Evolutionary conservation across 2,113 vertebrate genomes (phyloP), one percentile per base, ranked within the genome.

Genomic region (Phyllostomus hastatus): DNA sequence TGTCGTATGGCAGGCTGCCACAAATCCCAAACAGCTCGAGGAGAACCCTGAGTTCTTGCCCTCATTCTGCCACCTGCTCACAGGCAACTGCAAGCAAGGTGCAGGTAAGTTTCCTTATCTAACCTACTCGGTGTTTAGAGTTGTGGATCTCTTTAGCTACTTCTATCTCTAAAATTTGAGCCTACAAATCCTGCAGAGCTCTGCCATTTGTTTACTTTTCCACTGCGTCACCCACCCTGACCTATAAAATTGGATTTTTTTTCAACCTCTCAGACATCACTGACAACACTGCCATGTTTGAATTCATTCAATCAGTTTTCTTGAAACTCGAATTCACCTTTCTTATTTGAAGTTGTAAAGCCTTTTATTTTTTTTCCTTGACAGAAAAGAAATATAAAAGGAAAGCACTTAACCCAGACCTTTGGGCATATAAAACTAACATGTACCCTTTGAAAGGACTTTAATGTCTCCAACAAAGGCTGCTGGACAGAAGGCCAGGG

Each of bases 231-330:
- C 75, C 67, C 69, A 81, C 85, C 17, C 85, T 97, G 90, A 94
- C 85, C 76, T 82, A 88, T 90, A 88, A 94, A 92, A 97, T 89
- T 92, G 66, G 15, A 90, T 81, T 95, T 88, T 73, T 73, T 84
- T 88, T 81, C 75, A 84, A 4, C 54, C 72, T 94, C 73, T 95
- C 90, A 89, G 70, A 92, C 26, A 83, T 80, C 67, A 28, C 43
- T 75, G 80, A 96, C 80, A 84, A 70, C 41, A 84, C 59, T 50
- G 57, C 70, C 28, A 69, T 59, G 20, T 92, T 67, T 81, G 76
- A 90, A 35, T 88, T 96, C 92, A 90, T 92, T 88, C 95, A 79
- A 28, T 93, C 82, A n/a, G 4, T 81, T 96, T 96, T 95, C 52
- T 90, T 96, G 94, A 96, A 81, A 67, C 61, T 76, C 35, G 31